phyloP scores from a whole-genome alignment of 2,797 vertebrate species.

The Sitta carolinensis region DNA sequence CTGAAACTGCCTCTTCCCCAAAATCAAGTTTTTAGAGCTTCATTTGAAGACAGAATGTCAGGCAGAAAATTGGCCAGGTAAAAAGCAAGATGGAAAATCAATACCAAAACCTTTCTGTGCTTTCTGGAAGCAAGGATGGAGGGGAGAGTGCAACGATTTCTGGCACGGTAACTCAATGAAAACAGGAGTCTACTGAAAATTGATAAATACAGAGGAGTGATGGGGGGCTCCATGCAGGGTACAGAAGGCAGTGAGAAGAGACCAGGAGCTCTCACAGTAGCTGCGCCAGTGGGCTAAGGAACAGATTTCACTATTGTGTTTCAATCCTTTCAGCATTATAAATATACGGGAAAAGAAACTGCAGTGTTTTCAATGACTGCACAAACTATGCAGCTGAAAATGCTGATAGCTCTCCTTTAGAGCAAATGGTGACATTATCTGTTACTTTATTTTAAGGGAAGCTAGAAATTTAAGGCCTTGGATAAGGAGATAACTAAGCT shows the following conservation, averaged over 20 bases:
- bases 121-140: background rate
- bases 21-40: background rate
- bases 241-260: background rate
- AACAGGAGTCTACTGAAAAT: background rate
- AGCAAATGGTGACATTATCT: background rate
- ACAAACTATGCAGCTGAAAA: background rate
- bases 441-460: background rate
- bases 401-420: background rate
- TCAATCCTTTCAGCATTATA: background rate
- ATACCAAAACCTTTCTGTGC: background rate
- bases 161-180: background rate
- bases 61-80: background rate
- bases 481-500: background rate
- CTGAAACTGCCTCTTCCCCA: background rate
- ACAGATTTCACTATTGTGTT: slow-evolving; percentile 6
- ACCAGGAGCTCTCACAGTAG: background rate
- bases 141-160: background rate
- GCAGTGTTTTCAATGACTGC: background rate
- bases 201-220: background rate
- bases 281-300: background rate
- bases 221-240: background rate
- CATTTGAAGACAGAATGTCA: background rate
- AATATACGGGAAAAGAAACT: background rate
- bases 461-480: background rate
- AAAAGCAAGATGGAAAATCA: slow-evolving; percentile 13